Base-by-base conservation (phyloP, 2,888 invertebrate species). In the Leptopilina drosophilae region DNA sequence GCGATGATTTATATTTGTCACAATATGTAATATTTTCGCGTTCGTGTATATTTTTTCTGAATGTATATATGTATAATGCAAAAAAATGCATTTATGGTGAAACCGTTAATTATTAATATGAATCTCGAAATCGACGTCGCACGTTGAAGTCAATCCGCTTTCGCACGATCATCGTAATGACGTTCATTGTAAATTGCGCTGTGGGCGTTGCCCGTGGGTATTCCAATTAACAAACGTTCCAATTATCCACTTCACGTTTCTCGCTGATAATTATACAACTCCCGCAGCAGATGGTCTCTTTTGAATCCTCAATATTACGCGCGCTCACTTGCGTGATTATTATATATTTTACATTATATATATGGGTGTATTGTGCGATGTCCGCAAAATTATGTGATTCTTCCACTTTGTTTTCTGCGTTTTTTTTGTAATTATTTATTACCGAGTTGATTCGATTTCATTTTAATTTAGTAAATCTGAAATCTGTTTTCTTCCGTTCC, bases 161-260 rank as follows among this genome's bases (percentile, higher is more conserved):
- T 73, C 73, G 73, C 73, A 73, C 73, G 73, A 73, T 73, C 53
- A 73, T 73, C 53, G 56, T 73, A 56, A 73, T 73, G 73, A 73
- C 33, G 56, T 56, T 73, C 73, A 73, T 73, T 73, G 73, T 56
- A 73, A 73, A 53, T 73, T 33, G 56, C 53, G 56, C 73, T 56
- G 80, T 82, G 81, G 79, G 79, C 78, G 81, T 79, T 77, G 64
- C 81, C 79, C 79, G 78, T 69, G 80, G 80, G 82, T 86, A 87
- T 89, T 86, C 87, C 87, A 89, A 89, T 89, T 89, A 89, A 87
- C 87, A 86, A 87, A 86, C 87, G 87, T 87, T 84, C 87, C 87
- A 89, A 88, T 90, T 89, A 89, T 88, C 87, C 87, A 85, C 86
- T 86, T 86, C 84, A 83, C 81, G 86, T 84, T 87, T 87, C 87